Evolutionary conservation across 2,888 invertebrate species (phyloP), one percentile per base, ranked within the genome.

Genomic region (Amphimallon solstitiale): DNA sequence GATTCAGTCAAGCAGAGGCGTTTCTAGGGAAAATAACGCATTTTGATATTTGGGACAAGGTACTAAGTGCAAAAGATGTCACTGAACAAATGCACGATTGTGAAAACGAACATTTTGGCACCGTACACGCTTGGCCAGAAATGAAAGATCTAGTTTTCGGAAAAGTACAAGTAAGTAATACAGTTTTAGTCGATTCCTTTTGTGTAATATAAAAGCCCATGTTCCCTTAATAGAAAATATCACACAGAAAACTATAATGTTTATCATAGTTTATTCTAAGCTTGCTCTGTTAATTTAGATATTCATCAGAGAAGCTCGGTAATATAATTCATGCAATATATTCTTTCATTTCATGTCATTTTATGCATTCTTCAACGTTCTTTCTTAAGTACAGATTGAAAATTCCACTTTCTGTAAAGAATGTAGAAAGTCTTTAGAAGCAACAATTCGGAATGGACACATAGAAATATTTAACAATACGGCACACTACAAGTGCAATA

Each of bases 1-100:
- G 84, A 63, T 90, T 90, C 75, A 89, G 88, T 70, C 85, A 87
- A 69, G 84, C 86, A 0, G 90, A 91, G 80, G 86, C 90, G 0
- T 90, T 89, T 76, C 78, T 89, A n/a, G 91, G 91, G 2, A 84
- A 84, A 69, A 79, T 91, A 65, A 84, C 87, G 1, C 83, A 85
- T 67, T 75, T 90, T 2, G 88, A 90, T 74, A 77, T 90, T 37
- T 91, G 90, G 90, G 83, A 85, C 43, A 75, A 74, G 43, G 78
- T 82, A 56, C 76, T 90, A 14, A 75, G 78, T 0, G 72, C 79
- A 0, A 74, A 79, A 2, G 82, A 85, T 61, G 82, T 90, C 2
- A 72, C 74, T 12, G 74, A 75, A 12, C 80, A 84, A 63, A 82
- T 83, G 70, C 77, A 78, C 51, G 80, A 81, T 40, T 86, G 87